Base-by-base conservation (phyloP, 37 sponge, comb jelly and placozoan species). In the Hexactinellida sp. region DNA sequence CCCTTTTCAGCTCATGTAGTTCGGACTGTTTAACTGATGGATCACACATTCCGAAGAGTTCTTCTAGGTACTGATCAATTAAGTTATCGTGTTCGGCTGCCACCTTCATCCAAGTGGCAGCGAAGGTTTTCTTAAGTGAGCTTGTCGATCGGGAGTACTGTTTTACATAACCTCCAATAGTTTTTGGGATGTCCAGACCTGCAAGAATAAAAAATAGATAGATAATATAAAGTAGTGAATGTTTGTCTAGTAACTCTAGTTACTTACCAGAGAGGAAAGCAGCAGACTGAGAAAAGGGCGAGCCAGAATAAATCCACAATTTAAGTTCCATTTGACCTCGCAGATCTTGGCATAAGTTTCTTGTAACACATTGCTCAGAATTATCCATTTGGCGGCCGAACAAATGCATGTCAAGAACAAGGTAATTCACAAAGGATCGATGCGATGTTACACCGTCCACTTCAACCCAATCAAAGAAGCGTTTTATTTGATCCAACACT, bases 291-390 rank as follows among this genome's bases (percentile, higher is more conserved):
- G 76, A 63, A 63, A 63, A 63, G 76, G 76, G 32, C 3, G 76
- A 63, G 25, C 76, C 76, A 63, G 76, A 63, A 63, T 28, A n/a
- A n/a, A 63, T 63, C 76, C 76, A 63, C 32, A 63, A 63, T 63
- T 63, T 63, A 21, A 32, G 76, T 28, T 63, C 76, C 76, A 63
- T 63, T 63, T 63, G 34, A 63, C 30, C 76, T 63, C 76, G 76
- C 30, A 63, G 76, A 63, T 63, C 34, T 28, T 63, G 76, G 76
- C 76, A 63, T 63, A 63, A 63, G 34, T 63, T 28, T 63, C 52
- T 63, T 63, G 76, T 63, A 63, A 63, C 76, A 63, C 76, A 3
- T 63, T 63, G 76, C 76, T 63, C 76, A 63, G 76, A 63, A 21
- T 63, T 23, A 63, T 63, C 76, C 34, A 63, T 23, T 63, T 63